Evolutionary conservation across 2,888 invertebrate species (phyloP), one percentile per base, ranked within the genome.

Genomic region (Lottia gigantea): DNA sequence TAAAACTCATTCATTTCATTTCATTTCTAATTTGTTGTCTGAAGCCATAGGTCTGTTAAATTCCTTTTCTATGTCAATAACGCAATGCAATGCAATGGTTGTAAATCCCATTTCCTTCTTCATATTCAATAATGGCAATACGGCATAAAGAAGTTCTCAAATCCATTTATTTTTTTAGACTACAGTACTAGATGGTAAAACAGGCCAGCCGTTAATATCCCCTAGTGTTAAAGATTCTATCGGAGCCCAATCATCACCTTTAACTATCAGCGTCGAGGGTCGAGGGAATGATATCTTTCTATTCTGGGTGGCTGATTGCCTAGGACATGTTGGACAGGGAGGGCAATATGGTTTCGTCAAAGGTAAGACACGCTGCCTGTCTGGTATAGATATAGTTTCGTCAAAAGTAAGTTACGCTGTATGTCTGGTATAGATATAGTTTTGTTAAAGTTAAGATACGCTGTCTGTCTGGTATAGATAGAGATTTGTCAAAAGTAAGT

Each of bases 281-380:
- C 55, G 68, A 76, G 94, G 94, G 0, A 93, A 93, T 78, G 95
- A 95, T 85, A 91, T 94, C 85, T 94, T 93, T 83, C 86, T 95
- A 0, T 93, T 93, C 85, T 95, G 94, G 94, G 92, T 92, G 46
- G 91, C 92, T 0, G 92, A 94, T 80, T 93, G 93, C 80, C 85
- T 91, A 88, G 87, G 86, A 15, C 86, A 86, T 75, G 85, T 87
- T 68, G 88, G 88, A 19, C 82, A 89, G 76, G 86, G 86, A 14
- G 83, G 87, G 19, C 76, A 86, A 74, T 90, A 83, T 80, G 74
- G 81, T 55, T 90, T 90, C 80, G 79, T 87, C 4, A 86, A 89
- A 85, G 89, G 90, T 88, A 73, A 72, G 72, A 49, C 40, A 16
- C 0, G 19, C n/a, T 40, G 46, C 2, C 23, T 46, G 12, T 63